phyloP scores from a whole-genome alignment of 2,113 vertebrate species.

The Recurvirostra avosetta region DNA sequence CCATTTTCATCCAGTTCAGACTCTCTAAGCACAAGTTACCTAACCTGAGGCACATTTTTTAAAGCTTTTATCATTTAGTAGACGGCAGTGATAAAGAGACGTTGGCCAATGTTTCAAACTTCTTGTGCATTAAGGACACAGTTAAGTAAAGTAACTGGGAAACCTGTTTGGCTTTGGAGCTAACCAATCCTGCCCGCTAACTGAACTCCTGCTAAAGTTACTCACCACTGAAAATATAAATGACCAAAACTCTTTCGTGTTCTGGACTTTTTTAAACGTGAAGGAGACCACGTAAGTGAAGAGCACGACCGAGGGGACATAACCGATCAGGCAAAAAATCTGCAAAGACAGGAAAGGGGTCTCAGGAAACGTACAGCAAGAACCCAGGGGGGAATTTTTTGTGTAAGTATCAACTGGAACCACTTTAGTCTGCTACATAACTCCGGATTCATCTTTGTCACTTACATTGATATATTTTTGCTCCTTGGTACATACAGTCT shows the following conservation, averaged over 20 bases:
- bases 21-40: background rate
- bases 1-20: background rate
- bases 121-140: background rate
- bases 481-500: background rate
- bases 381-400: background rate
- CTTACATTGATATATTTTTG: background rate
- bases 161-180: background rate
- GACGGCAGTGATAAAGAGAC: background rate
- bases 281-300: slow-evolving; percentile 93
- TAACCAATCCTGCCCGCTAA: background rate
- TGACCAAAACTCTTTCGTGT: slow-evolving; percentile 92
- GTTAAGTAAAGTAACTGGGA: background rate
- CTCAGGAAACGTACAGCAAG: background rate
- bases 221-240: slow-evolving; percentile 95
- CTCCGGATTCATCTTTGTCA: background rate
- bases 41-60: background rate
- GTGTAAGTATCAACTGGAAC: background rate
- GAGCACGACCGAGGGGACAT: slow-evolving; percentile 87
- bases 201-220: background rate
- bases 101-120: background rate
- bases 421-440: background rate
- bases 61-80: background rate
- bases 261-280: slow-evolving; percentile 86
- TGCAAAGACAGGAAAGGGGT: slow-evolving; percentile 45
- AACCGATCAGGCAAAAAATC: slow-evolving; percentile 89